Conservation (phyloP, 64 coral and sea anemone genomes). For the Montipora efflorescens region DNA sequence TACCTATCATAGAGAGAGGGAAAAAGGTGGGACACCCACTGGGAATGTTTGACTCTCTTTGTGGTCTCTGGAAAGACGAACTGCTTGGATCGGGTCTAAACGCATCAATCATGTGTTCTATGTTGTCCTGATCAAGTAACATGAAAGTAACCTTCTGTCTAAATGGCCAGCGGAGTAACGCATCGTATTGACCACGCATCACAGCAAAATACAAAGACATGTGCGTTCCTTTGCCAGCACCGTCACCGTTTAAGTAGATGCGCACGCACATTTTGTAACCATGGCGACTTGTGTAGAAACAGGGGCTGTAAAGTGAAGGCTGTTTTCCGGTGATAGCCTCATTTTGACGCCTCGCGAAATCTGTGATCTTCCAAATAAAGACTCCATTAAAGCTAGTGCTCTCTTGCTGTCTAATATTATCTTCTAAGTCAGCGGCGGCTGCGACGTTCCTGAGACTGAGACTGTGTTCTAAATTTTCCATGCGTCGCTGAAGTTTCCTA, state of each 20-base stretch:
- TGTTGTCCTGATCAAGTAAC: constrained; percentile 64
- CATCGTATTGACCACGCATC: constrained; percentile 50
- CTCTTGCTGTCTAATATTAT: constrained; percentile 22
- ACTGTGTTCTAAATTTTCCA: constrained; percentile 44
- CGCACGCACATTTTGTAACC: constrained; percentile 48
- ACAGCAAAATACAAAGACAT: constrained; percentile 26
- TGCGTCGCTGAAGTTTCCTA: constrained; percentile 38
- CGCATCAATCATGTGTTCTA: constrained; percentile 63
- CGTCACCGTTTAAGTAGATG: constrained; percentile 43
- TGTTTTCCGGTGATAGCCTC: constrained; percentile 54
- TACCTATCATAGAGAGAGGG: constrained; percentile 20
- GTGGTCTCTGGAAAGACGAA: constrained; percentile 61
- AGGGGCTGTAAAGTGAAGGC: constrained; percentile 51
- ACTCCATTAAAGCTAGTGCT: constrained; percentile 35
- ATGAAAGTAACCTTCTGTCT: constrained; percentile 54
- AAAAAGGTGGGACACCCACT: constrained; percentile 62
- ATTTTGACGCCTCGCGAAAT: constrained; percentile 32
- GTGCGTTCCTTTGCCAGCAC: constrained; percentile 29
- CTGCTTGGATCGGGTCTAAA: constrained; percentile 63
- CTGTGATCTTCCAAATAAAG: constrained; percentile 62
- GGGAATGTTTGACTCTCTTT: constrained; percentile 47
- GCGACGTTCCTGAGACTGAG: constrained; percentile 37
- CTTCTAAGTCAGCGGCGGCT: constrained; percentile 50
- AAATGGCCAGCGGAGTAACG: constrained; percentile 44
- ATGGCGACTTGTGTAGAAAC: constrained; percentile 62